Percentiles rank a stretch among this genome's conserved stretches.
Conservation (phyloP, 2,888 invertebrate genomes). For the Strigamia crassipes region DNA sequence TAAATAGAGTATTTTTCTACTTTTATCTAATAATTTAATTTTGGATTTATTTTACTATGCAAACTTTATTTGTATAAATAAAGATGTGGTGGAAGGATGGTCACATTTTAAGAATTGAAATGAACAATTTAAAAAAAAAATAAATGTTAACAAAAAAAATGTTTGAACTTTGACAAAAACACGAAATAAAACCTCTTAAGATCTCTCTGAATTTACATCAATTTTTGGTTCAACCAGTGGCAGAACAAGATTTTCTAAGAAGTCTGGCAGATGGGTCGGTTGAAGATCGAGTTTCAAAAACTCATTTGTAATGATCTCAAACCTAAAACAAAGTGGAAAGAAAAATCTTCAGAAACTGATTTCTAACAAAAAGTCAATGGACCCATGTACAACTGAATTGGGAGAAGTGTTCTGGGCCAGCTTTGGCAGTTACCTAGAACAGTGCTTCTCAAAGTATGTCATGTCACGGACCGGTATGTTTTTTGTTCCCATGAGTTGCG, state of each 20-base stretch:
- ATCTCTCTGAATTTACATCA: background rate
- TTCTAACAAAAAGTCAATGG: no score
- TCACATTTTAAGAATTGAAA: background rate
- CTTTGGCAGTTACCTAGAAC: no score
- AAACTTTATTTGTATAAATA: background rate
- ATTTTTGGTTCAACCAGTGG: slow-evolving; percentile 4
- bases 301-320: background rate
- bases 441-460: no score
- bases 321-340: background rate
- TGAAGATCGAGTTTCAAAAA: background rate
- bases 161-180: background rate
- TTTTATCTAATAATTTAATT: slow-evolving; percentile 17
- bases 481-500: no score
- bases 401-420: no score
- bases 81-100: background rate
- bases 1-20: slow-evolving; percentile 14
- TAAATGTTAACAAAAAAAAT: background rate
- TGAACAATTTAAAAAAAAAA: background rate
- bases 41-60: background rate
- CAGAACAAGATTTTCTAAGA: background rate
- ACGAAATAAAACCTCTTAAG: background rate
- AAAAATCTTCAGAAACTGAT: background rate
- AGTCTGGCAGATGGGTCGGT: background rate
- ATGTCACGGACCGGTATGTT: no score
- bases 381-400: no score